Conservation (phyloP, 2,888 invertebrate genomes). For the Papilio demoleus region DNA sequence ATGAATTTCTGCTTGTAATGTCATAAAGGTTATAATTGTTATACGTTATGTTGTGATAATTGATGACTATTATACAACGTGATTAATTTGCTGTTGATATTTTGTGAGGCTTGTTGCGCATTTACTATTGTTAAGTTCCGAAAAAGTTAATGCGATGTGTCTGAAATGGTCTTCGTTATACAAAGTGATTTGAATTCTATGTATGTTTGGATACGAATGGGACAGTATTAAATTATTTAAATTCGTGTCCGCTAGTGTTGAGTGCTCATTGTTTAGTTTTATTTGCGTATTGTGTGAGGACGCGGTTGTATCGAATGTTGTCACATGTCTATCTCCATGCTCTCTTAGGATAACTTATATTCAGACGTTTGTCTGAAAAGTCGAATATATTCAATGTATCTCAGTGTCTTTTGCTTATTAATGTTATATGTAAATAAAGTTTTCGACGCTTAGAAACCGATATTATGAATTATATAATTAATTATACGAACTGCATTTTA, state of each 20-base stretch:
- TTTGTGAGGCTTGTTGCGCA: conserved; percentile 76
- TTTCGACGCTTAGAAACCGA: conserved; percentile 34
- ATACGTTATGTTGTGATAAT: conserved; percentile 30
- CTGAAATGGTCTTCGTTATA: conserved; percentile 61
- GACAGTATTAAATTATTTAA: conserved; percentile 60
- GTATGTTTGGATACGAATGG: conserved; percentile 49
- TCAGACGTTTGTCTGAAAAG: conserved; percentile 22
- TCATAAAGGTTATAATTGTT: conserved; percentile 15
- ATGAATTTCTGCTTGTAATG: conserved; percentile 45
- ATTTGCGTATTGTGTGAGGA: conserved; percentile 40
- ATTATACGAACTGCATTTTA: neutral
- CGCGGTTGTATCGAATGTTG: conserved; percentile 35
- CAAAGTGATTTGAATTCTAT: conserved; percentile 49
- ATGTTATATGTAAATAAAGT: conserved; percentile 36
- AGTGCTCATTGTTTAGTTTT: conserved; percentile 40
- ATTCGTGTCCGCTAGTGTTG: conserved; percentile 43
- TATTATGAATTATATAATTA: conserved; percentile 29
- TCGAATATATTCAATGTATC: conserved; percentile 36
- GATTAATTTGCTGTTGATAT: conserved; percentile 62
- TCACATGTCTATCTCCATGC: conserved; percentile 35
- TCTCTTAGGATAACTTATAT: conserved; percentile 38
- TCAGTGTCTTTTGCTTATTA: conserved; percentile 26
- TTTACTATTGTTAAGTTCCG: conserved; percentile 74
- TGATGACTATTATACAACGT: conserved; percentile 42
- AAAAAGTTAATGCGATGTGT: conserved; percentile 57